A percentile compares a stretch with the other conserved stretches of the same genome.
phyloP scores from a whole-genome alignment of 2,888 invertebrate species.

The Drosophila buzzatii region DNA sequence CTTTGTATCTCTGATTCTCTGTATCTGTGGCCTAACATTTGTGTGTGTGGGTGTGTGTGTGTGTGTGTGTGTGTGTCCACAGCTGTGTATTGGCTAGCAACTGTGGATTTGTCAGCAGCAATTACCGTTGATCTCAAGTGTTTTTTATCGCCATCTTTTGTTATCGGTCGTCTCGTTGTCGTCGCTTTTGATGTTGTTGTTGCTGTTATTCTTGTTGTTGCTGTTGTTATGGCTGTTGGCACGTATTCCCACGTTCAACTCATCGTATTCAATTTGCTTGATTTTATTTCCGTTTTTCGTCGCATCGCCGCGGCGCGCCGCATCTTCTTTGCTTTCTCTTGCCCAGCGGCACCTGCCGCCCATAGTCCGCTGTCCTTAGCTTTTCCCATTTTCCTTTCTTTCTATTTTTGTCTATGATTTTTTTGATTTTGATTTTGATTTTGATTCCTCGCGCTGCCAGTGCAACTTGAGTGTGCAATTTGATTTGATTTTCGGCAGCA shows the following conservation, averaged over 20 bases:
- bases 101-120: constrained; percentile 74
- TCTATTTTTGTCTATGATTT: constrained; percentile 11
- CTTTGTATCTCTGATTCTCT: constrained; percentile 4
- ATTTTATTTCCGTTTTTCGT: constrained; percentile 70
- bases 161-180: constrained; percentile 15
- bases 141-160: constrained; percentile 61
- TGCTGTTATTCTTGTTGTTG: constrained; percentile 12
- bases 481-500: constrained; percentile 76
- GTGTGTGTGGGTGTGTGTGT: neutral
- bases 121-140: constrained; percentile 77
- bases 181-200: neutral
- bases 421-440: constrained; percentile 34
- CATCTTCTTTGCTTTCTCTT: constrained; percentile 17
- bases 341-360: constrained; percentile 54
- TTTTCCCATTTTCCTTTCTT: constrained; percentile 16
- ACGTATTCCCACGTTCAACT: constrained; percentile 75
- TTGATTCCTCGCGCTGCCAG: constrained; percentile 70
- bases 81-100: constrained; percentile 27
- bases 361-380: constrained; percentile 5
- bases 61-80: neutral
- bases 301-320: constrained; percentile 22
- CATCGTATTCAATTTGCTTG: constrained; percentile 78
- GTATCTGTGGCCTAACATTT: neutral
- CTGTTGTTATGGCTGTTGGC: constrained; percentile 60
- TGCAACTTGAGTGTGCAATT: constrained; percentile 77